These are phyloP conservation scores for Omphaloscelis lunosa DNA, from an alignment of 2,888 invertebrate species.

Conservation along the genomic window DNA sequence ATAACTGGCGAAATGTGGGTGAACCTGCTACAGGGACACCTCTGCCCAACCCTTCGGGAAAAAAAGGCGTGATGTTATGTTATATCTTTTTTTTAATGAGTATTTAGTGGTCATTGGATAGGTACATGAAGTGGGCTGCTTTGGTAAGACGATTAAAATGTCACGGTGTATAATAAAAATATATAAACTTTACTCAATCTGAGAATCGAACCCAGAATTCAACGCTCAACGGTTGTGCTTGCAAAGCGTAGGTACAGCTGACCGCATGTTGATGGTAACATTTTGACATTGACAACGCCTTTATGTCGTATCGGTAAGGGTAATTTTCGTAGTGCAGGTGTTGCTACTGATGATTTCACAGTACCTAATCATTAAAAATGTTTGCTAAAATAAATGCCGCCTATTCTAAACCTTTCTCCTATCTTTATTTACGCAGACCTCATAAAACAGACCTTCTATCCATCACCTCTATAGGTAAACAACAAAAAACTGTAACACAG, in stretches of 20 bases:
- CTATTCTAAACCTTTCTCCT: background rate
- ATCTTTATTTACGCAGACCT: background rate
- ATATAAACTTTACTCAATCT: background rate
- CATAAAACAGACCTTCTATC: constrained; percentile 11
- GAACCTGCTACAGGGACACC: no score
- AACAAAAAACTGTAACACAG: constrained; percentile 19
- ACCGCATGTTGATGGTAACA: background rate
- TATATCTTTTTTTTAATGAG: no score
- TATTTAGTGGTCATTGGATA: no score
- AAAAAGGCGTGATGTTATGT: no score
- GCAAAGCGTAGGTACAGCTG: background rate
- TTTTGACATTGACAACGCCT: background rate
- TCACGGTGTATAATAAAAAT: no score
- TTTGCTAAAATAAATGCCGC: background rate
- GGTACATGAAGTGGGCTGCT: no score
- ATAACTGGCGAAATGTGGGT: no score
- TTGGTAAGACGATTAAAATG: no score
- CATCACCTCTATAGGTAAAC: no score
- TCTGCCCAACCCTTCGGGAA: no score
- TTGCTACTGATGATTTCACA: background rate
- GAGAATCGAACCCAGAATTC: background rate
- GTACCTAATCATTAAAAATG: background rate
- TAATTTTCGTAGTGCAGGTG: background rate
- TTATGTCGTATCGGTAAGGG: background rate
- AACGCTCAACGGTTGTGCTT: background rate